Evolutionary conservation across 2,797 vertebrate species (phyloP).

Genomic region (Lateolabrax maculatus): DNA sequence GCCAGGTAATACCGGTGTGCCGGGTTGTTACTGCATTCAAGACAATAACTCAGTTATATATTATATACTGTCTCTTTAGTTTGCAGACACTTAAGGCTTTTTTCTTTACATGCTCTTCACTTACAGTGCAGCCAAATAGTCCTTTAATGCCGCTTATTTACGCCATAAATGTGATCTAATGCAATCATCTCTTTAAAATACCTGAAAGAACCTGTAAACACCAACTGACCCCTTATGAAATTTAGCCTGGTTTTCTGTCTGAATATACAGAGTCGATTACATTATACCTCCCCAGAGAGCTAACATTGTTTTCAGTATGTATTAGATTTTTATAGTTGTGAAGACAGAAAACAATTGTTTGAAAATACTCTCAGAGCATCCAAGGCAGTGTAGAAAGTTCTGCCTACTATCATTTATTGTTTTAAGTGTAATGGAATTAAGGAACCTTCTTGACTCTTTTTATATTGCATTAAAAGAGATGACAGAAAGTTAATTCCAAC

Average conservation of each 20-base stretch:
- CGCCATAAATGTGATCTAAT: slow-evolving; percentile 18
- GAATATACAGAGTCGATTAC: slow-evolving; percentile 12
- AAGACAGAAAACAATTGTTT: not conserved
- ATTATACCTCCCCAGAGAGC: slow-evolving; percentile 1
- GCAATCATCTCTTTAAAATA: slow-evolving; percentile 24
- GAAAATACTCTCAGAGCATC: slow-evolving; percentile 2
- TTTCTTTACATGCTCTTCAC: not conserved
- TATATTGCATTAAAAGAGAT: not conserved
- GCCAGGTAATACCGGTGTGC: slow-evolving; percentile 98
- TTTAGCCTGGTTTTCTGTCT: slow-evolving; percentile 14
- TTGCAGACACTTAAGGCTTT: not conserved
- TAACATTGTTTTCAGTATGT: slow-evolving; percentile 6
- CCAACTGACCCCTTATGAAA: slow-evolving; percentile 22
- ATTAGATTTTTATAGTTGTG: slow-evolving; percentile 1
- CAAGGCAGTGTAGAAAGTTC: not conserved
- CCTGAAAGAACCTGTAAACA: slow-evolving; percentile 24
- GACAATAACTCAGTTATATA: slow-evolving; percentile 40
- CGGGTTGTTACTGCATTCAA: slow-evolving; percentile 94
- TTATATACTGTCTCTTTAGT: not conserved
- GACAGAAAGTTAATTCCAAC: not conserved
- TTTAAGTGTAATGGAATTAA: slow-evolving; percentile 9
- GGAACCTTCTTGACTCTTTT: not conserved
- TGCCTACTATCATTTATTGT: not conserved
- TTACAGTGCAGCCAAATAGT: not conserved
- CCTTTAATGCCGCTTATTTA: slow-evolving; percentile 16